phyloP scores from a whole-genome alignment of 1,140 invertebrate species.

The Microplitis demolitor region DNA sequence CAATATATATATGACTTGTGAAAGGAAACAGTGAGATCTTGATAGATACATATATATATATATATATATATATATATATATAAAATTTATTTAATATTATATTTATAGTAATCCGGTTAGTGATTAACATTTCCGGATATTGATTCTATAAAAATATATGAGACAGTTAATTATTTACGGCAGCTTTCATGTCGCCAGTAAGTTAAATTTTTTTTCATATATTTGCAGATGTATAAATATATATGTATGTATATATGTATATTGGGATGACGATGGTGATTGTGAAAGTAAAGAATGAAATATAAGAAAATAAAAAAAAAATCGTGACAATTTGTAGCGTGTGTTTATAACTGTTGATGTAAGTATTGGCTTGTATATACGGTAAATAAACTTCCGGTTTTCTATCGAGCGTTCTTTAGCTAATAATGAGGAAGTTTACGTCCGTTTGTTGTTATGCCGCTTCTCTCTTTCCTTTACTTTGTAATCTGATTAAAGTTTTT shows the following conservation, averaged over 20 bases:
- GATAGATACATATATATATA: not conserved
- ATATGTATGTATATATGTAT: not conserved
- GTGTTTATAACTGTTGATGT: conserved; percentile 39
- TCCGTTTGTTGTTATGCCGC: not conserved
- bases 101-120: no score
- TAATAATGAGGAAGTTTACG: conserved; percentile 41
- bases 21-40: no score
- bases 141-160: no score
- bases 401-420: conserved; percentile 35
- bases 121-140: no score
- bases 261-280: not conserved
- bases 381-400: conserved; percentile 45
- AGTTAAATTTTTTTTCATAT: not conserved
- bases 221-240: not conserved
- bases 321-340: conserved; percentile 51
- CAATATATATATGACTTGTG: no score
- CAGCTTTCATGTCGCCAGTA: no score
- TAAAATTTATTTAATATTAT: no score
- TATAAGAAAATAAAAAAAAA: conserved; percentile 34
- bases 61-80: not conserved
- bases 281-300: conserved; percentile 42
- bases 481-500: not conserved
- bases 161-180: no score
- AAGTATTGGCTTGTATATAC: not conserved
- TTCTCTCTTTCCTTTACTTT: not conserved